Evolutionary conservation across 2,888 invertebrate genomes (phyloP).

Genomic region (Eubasilissa splendida): DNA sequence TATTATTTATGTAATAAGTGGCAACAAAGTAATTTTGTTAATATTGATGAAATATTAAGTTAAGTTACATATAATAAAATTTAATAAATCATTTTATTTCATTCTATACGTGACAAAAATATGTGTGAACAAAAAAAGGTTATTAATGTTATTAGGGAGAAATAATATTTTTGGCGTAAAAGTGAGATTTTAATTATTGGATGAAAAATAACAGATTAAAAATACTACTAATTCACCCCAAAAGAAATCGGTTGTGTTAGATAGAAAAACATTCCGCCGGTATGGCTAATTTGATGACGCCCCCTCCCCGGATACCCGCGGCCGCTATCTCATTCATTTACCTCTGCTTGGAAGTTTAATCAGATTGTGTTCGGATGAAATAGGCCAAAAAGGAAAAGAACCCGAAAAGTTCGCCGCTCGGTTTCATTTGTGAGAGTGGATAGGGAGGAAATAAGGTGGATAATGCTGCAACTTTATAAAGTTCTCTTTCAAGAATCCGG

Average conservation of each 20-base stretch:
- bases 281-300: slow-evolving; percentile 39
- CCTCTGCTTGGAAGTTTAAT: slow-evolving; percentile 50
- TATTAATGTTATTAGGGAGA: no score
- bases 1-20: no score
- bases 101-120: no score
- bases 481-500: slow-evolving; percentile 7
- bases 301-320: slow-evolving; percentile 14
- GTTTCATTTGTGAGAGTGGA: slow-evolving; percentile 48
- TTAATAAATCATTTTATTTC: no score
- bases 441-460: slow-evolving; percentile 34
- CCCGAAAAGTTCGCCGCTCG: slow-evolving; percentile 34
- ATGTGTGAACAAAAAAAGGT: no score
- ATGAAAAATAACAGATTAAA: no score
- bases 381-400: slow-evolving; percentile 31
- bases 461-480: slow-evolving; percentile 45
- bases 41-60: no score
- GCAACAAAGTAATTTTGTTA: no score
- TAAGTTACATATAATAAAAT: no score
- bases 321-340: slow-evolving; percentile 40
- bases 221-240: not conserved
- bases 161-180: no score
- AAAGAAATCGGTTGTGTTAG: slow-evolving; percentile 25
- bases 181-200: no score
- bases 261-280: slow-evolving; percentile 40
- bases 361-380: slow-evolving; percentile 51